Base-by-base conservation (phyloP, 2,888 invertebrate species). In the Rhagonycha fulva region DNA sequence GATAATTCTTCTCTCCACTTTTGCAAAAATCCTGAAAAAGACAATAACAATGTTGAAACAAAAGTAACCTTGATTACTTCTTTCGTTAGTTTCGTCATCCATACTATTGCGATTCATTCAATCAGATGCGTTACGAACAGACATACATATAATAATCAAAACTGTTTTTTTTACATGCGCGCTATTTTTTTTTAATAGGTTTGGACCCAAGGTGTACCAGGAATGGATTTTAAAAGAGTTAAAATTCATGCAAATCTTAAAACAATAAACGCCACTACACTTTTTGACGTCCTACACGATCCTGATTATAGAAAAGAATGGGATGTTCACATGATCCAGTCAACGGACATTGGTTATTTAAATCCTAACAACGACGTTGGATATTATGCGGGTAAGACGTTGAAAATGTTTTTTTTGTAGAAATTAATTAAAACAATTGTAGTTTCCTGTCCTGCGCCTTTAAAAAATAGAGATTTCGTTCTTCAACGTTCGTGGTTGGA, bases 341-440 rank as follows among this genome's bases (percentile, higher is more conserved):
- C 95, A 0, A 93, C 93, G 83, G 96, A 97, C 86, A 95, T 97
- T 76, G 97, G 97, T 9, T 94, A 94, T 86, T 91, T 97, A 84
- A 96, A 97, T 89, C 96, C 96, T 26, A 97, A 96, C 88, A 97
- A 97, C 85, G 97, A 97, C 88, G 93, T 97, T 79, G 96, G 96
- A 62, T 97, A 97, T 87, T 97, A 97, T 89, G 94, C 96, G 80
- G 92, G 96, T 96, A 85, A 91, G 92, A 91, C 77, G 19, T 70
- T 26, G 32, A 78, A 62, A 30, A 11, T 62, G 63, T 19, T 28
- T 14, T 71, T 75, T 14, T 66, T 72, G 62, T 14, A 26, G 11
- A 73, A 28, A 72, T 11, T 70, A 28, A 19, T 62, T 71, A 32
- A 60, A 70, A 74, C 14, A 76, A 74, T 87, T 88, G 66, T 88